phyloP scores from a whole-genome alignment of 2,888 invertebrate species.

The Cheilosia scutellata region DNA sequence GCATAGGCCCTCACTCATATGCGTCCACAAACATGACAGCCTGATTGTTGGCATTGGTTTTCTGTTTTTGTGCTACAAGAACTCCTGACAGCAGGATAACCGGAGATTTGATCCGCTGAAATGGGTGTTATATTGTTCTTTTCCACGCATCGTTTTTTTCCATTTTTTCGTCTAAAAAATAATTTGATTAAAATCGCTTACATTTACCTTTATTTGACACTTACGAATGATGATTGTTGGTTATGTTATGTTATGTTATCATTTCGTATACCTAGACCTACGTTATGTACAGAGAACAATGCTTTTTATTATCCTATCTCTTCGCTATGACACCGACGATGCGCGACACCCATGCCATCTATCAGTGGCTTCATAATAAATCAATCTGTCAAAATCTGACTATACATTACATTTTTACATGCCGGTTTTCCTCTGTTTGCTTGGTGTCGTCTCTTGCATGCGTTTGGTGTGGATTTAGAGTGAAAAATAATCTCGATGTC shows the following conservation, averaged over 20 bases:
- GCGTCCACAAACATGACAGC: constrained; percentile 62
- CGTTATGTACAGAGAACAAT: constrained; percentile 18
- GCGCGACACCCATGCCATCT: constrained; percentile 66
- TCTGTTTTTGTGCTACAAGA: constrained; percentile 8
- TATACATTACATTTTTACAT: constrained; percentile 65
- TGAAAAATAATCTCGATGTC: constrained; percentile 26
- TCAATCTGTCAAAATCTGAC: constrained; percentile 73
- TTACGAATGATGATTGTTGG: constrained; percentile 62
- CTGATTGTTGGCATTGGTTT: constrained; percentile 29
- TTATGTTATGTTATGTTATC: constrained; percentile 29
- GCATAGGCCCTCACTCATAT: constrained; percentile 38
- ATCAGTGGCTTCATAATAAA: constrained; percentile 65
- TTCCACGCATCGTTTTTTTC: too few relatives aligned
- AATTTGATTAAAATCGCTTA: constrained; percentile 63
- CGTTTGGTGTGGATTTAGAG: constrained; percentile 12
- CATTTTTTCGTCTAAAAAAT: constrained; percentile 23
- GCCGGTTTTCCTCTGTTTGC: constrained; percentile 27
- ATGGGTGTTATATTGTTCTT: constrained; percentile 26
- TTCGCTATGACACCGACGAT: constrained; percentile 47
- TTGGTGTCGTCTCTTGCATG: background rate
- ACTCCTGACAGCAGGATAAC: constrained; percentile 46
- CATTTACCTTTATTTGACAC: constrained; percentile 68
- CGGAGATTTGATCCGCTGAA: constrained; percentile 51
- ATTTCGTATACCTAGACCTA: background rate
- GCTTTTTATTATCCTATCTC: constrained; percentile 69